Base-by-base conservation (phyloP, 2,113 vertebrate species). In the Halichoeres trimaculatus region DNA sequence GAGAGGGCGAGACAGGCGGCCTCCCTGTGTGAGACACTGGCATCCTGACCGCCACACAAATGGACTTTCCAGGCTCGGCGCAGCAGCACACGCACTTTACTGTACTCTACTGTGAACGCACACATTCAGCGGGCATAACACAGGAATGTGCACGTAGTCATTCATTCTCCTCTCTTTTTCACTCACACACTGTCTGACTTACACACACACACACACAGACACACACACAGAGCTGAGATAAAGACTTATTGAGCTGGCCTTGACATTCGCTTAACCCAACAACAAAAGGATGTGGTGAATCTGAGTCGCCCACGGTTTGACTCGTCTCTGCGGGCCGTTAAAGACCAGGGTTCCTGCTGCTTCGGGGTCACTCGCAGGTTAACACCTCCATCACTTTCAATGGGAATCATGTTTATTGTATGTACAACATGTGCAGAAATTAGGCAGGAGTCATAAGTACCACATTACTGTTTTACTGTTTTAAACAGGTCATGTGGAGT, bases 231-330 rank as follows among this genome's bases (percentile, higher is more conserved):
- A 80, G 83, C 75, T 84, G 85, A 87, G 85, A 87, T 82, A 78
- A 88, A 87, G 84, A 83, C 70, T 74, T 71, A 84, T 72, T 86
- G 77, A 83, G 74, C 64, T 83, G 88, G 85, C 88, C 91, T 92
- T 91, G 88, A 87, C 90, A 85, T 84, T 87, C 41, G 62, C 51
- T 80, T 38, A 66, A 72, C 78, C 86, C 65, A 50, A 88, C 90
- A 89, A 90, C 88, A 84, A 84, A 88, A 90, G 91, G 89, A 88
- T 88, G 80, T 89, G 80, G 76, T 78, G 74, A 81, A 84, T 86
- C 62, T 87, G 77, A 76, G 85, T 86, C 45, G 75, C 73, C 84
- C 80, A 84, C 84, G 85, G 84, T 88, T 85, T 78, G 77, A 80
- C 80, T 85, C 23, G 76, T 85, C 87, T 86, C 80, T 68, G 66